These are phyloP conservation scores for Alcedo quadribrachys DNA, from an alignment of 2,797 vertebrate genomes.

Conservation along the genomic window DNA sequence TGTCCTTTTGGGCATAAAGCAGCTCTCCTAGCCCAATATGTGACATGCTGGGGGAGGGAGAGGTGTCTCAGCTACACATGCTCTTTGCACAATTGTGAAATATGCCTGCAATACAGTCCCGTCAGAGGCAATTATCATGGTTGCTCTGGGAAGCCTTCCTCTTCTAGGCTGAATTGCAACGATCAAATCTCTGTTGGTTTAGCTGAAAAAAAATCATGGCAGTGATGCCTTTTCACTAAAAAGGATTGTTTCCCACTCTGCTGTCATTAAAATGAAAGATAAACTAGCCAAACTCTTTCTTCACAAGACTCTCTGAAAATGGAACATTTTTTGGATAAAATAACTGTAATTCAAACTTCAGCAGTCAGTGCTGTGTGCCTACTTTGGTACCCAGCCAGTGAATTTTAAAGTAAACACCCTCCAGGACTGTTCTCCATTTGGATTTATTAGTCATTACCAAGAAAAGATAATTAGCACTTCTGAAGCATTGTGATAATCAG, in stretches of 20 bases:
- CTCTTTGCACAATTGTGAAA: not conserved
- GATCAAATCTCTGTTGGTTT: not conserved
- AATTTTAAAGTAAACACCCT: constrained; percentile 63
- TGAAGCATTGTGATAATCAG: constrained; percentile 53
- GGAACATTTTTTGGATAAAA: not conserved
- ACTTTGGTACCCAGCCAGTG: constrained; percentile 36
- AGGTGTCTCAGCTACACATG: not conserved
- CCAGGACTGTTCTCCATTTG: constrained; percentile 60
- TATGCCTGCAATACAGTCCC: not conserved
- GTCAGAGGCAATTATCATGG: not conserved
- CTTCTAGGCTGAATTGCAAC: not conserved
- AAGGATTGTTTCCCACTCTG: not conserved
- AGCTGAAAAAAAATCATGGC: not conserved
- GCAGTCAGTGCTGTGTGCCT: constrained; percentile 23
- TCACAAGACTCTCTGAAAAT: not conserved
- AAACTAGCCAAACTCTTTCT: not conserved
- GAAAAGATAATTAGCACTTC: constrained; percentile 65
- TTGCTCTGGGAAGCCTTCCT: not conserved
- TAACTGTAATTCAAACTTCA: constrained; percentile 25
- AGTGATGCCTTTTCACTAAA: not conserved
- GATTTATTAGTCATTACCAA: constrained; percentile 68
- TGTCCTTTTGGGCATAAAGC: not conserved
- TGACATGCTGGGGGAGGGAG: not conserved
- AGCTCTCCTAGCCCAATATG: not conserved
- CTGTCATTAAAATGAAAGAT: not conserved